Percentiles rank a stretch among this genome's conserved stretches.
Evolutionary conservation across 2,888 invertebrate species (phyloP).

Genomic region (Tiliacea aurago): DNA sequence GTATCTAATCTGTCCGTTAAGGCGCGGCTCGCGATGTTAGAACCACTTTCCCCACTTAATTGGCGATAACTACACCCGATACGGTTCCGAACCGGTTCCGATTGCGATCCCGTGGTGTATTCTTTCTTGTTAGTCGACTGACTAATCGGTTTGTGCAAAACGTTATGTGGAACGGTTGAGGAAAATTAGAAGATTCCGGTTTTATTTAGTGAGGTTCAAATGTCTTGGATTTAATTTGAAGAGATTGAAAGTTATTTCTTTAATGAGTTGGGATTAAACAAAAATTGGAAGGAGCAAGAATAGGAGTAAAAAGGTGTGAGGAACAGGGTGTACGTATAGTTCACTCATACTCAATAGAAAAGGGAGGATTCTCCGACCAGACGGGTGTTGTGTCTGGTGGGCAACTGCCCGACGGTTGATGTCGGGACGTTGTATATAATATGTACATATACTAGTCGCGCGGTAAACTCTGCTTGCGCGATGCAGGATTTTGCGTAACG

Average conservation of each 20-base stretch:
- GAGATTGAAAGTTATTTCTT: conserved; percentile 12
- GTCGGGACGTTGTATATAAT: too few relatives aligned
- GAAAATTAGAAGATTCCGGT: conserved; percentile 43
- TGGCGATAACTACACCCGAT: conserved; percentile 74
- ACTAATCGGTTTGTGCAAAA: conserved; percentile 60
- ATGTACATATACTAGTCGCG: too few relatives aligned
- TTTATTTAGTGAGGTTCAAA: conserved; percentile 39
- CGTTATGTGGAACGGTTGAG: conserved; percentile 45
- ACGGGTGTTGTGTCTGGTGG: too few relatives aligned
- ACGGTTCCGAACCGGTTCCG: conserved; percentile 65
- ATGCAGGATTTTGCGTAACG: too few relatives aligned
- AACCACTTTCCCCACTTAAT: conserved; percentile 70
- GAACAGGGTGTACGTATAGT: too few relatives aligned
- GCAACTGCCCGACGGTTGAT: too few relatives aligned
- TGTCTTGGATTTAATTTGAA: neutral
- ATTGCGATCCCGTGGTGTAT: conserved; percentile 70
- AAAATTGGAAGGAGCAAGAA: neutral
- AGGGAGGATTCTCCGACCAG: too few relatives aligned
- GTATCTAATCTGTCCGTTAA: conserved; percentile 53
- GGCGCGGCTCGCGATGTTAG: conserved; percentile 50
- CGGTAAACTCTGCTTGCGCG: too few relatives aligned
- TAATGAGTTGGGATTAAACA: neutral
- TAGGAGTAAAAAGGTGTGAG: neutral
- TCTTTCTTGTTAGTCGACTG: conserved; percentile 68
- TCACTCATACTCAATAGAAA: too few relatives aligned